Conservation (phyloP, 2,113 vertebrate species). For the Isichthys henryi region DNA sequence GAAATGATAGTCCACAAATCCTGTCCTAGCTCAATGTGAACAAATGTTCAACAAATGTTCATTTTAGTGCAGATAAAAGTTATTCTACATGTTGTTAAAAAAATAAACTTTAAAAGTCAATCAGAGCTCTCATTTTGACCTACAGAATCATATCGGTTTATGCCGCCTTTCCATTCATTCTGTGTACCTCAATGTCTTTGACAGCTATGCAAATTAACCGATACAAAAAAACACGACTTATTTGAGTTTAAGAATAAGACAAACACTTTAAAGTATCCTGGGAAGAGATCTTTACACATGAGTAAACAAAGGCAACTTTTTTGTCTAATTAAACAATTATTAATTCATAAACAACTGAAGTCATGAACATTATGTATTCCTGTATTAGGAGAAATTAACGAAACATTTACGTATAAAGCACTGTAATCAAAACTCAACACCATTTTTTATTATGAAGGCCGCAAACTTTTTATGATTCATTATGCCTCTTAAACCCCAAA, state of each 20-base stretch:
- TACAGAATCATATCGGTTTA: not conserved
- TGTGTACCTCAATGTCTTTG: not conserved
- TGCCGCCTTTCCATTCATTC: not conserved
- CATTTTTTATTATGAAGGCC: not conserved
- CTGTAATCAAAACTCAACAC: not conserved
- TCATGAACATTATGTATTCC: not conserved
- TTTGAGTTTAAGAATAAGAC: not conserved
- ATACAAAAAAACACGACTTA: not conserved
- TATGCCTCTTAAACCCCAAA: not conserved
- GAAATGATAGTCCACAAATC: not conserved
- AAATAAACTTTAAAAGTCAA: too few relatives aligned
- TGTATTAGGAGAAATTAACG: constrained; percentile 14
- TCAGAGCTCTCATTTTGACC: not conserved
- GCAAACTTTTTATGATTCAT: not conserved
- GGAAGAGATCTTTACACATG: not conserved
- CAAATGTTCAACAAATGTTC: too few relatives aligned
- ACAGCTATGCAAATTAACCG: not conserved
- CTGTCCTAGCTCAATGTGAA: not conserved
- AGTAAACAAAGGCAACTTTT: not conserved
- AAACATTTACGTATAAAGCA: constrained; percentile 5
- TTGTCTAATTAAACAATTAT: not conserved
- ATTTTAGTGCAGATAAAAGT: too few relatives aligned
- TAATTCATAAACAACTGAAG: not conserved
- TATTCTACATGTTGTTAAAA: too few relatives aligned
- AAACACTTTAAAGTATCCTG: not conserved